Evolutionary conservation across 2,113 vertebrate species (phyloP), one percentile per base, ranked within the genome.

Genomic region (Tachysurus vachellii): DNA sequence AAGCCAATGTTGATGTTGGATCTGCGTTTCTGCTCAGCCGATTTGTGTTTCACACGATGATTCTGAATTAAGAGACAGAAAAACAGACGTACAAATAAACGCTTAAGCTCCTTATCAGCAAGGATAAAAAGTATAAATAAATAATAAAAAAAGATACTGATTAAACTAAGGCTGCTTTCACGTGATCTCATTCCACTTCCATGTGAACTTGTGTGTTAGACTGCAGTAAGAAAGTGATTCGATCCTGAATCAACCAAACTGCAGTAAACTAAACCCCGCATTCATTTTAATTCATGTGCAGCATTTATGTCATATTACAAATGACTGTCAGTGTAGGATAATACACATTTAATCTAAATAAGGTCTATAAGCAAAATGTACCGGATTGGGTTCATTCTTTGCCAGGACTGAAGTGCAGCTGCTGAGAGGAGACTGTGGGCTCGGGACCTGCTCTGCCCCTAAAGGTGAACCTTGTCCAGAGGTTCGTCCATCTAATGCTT

Each of bases 21-120:
- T 82, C 98, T 95, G 80, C 98, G 95, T 91, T 99, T 99, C 87
- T 99, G 98, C 88, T 99, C 98, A 0, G 98, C 96, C 4, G 97
- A 97, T 91, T 97, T 96, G 92, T 96, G 96, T 87, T 90, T 97
- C 93, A 96, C 95, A 87, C 97, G 96, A 79, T 95, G 96, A 90
- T 93, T 96, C 98, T 99, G 56, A 19, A 56, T 61, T 23, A 10
- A 4, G 21, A 4, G 21, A 9, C 13, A 73, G 70, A 68, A 54
- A 44, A 13, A 53, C 42, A 56, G 94, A 89, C 92, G 95, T 96
- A 97, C 94, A 62, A 44, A 86, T 17, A 28, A 47, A 5, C 53
- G 85, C 50, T 7, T 64, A 71, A 21, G 70, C 17, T 61, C 26
- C 28, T 28, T 0, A 47, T 26, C 1, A 62, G 64, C 42, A 47